A percentile compares a stretch with the other conserved stretches of the same genome.
Evolutionary conservation across 2,797 vertebrate genomes (phyloP).

Genomic region (Ceyx erithaca): DNA sequence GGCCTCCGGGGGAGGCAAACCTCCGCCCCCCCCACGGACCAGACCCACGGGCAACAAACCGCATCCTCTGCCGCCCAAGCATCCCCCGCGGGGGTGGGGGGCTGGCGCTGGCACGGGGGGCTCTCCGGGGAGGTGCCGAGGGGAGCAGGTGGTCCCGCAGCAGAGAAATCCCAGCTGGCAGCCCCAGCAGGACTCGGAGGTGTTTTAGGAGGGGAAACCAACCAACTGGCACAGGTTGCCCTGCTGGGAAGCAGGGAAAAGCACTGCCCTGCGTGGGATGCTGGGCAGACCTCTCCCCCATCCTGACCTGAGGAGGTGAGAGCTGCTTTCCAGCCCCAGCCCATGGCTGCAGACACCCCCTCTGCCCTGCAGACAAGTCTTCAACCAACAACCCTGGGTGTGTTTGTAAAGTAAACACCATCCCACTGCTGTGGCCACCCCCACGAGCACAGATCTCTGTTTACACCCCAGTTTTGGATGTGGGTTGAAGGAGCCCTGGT

Average conservation of each 20-base stretch:
- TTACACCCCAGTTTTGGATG: not conserved
- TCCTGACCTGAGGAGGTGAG: not conserved
- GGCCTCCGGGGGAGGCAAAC: too few relatives aligned
- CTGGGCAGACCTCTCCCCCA: not conserved
- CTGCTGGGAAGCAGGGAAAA: accelerated
- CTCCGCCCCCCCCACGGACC: not conserved
- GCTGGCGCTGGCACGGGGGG: not conserved
- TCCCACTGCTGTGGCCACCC: accelerated
- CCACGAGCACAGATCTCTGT: not conserved
- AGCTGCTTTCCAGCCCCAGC: not conserved
- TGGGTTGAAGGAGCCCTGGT: accelerated
- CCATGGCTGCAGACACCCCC: accelerated
- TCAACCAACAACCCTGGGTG: accelerated
- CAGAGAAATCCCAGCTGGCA: not conserved
- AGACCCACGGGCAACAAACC: not conserved
- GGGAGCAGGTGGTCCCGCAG: not conserved
- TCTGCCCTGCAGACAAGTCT: not conserved
- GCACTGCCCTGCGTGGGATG: not conserved
- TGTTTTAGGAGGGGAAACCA: not conserved
- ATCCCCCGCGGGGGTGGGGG: accelerated
- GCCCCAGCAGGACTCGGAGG: not conserved
- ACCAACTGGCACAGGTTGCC: not conserved
- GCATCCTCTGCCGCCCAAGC: not conserved
- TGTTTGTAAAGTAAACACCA: not conserved
- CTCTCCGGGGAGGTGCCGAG: too few relatives aligned